phyloP scores from a whole-genome alignment of 2,797 vertebrate genomes.

The Liparis tanakae region DNA sequence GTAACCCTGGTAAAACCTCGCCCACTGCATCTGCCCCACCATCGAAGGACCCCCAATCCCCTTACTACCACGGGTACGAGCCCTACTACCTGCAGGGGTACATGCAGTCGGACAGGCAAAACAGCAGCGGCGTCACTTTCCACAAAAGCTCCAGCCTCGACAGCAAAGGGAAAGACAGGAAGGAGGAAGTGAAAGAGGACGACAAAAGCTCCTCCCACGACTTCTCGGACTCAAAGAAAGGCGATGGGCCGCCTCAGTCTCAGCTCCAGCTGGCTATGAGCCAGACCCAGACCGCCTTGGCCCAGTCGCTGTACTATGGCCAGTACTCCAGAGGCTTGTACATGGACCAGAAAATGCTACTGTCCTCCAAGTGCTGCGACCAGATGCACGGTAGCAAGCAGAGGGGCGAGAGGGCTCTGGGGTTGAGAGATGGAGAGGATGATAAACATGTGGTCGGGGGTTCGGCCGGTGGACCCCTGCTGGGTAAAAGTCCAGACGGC shows the following conservation, averaged over 20 bases:
- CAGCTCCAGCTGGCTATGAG: constrained; percentile 97
- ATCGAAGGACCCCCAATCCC: constrained; percentile 90
- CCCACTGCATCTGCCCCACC: constrained; percentile 72
- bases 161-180: constrained; percentile 90
- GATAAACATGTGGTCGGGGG: constrained; percentile 85
- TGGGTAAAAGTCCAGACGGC: constrained; percentile 90
- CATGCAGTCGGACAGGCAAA: constrained; percentile 89
- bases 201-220: constrained; percentile 85
- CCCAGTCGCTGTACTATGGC: constrained; percentile 98
- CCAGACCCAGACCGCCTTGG: constrained; percentile 95
- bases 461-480: constrained; percentile 80
- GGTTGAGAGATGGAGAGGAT: constrained; percentile 90
- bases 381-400: constrained; percentile 88
- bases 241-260: constrained; percentile 85
- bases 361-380: constrained; percentile 93
- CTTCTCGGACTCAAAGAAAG: constrained; percentile 74
- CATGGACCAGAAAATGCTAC: constrained; percentile 95
- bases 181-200: constrained; percentile 89
- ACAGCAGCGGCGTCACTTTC: constrained; percentile 70
- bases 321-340: constrained; percentile 97
- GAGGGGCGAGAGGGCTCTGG: constrained; percentile 83
- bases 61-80: constrained; percentile 94
- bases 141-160: constrained; percentile 85
- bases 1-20: constrained; percentile 85
- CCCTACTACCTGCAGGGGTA: constrained; percentile 95